A percentile compares a stretch with the other conserved stretches of the same genome.
These are phyloP conservation scores for Apamea epomidion DNA, from an alignment of 2,888 invertebrate genomes.

Conservation along the genomic window DNA sequence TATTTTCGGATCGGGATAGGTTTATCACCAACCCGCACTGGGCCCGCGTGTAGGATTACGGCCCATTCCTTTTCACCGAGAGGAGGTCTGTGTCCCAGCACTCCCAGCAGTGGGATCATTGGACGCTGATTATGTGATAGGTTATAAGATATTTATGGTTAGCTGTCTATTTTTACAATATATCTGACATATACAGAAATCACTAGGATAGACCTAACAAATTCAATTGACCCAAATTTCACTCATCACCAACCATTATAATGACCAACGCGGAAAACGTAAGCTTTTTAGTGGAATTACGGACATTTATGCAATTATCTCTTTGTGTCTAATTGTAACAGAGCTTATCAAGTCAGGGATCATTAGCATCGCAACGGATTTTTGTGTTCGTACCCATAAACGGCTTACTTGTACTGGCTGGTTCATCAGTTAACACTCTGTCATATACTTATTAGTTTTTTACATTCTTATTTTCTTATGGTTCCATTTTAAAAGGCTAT, in stretches of 20 bases:
- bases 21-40: background rate
- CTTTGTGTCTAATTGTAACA: conserved; percentile 23
- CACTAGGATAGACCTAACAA: background rate
- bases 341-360: background rate
- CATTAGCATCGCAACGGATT: conserved; percentile 8
- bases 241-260: background rate
- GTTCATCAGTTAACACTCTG: conserved; percentile 11
- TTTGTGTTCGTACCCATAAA: background rate
- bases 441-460: conserved; percentile 9
- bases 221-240: background rate
- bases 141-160: too few species aligned
- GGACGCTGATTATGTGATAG: too few species aligned
- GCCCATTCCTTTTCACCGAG: too few species aligned
- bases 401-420: conserved; percentile 1
- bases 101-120: too few species aligned
- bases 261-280: background rate
- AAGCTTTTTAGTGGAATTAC: conserved; percentile 21
- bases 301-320: conserved; percentile 6
- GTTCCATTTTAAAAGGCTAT: background rate
- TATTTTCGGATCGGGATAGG: background rate
- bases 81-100: too few species aligned
- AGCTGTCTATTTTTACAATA: background rate
- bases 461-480: conserved; percentile 15
- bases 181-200: background rate
- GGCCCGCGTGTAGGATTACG: too few species aligned